These are phyloP conservation scores for Papilio dardanus DNA, from an alignment of 1,140 invertebrate genomes.

Conservation along the genomic window DNA sequence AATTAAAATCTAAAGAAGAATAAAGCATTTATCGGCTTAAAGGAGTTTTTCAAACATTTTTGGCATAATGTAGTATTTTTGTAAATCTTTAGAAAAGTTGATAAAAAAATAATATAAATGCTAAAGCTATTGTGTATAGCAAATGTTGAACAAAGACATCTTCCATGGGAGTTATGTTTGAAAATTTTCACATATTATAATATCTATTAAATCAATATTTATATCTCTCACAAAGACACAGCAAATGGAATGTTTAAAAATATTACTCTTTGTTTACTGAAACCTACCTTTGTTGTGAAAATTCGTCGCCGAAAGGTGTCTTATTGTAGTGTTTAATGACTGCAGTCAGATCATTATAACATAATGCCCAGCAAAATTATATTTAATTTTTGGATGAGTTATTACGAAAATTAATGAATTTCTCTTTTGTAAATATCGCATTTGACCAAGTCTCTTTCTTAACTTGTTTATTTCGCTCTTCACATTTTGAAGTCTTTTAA, in stretches of 20 bases:
- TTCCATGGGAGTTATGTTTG: neutral
- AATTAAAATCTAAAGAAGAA: too few relatives aligned
- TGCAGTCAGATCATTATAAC: neutral
- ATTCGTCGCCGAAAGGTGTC: conserved; percentile 11
- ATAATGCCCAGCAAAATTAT: neutral
- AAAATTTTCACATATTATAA: neutral
- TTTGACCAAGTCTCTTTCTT: neutral
- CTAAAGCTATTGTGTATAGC: neutral
- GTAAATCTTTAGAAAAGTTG: too few relatives aligned
- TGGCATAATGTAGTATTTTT: too few relatives aligned
- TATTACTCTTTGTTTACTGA: conserved; percentile 12
- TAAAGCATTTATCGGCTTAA: too few relatives aligned
- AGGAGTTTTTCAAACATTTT: too few relatives aligned
- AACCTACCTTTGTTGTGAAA: conserved; percentile 24
- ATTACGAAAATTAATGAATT: neutral
- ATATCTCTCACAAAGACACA: conserved; percentile 6
- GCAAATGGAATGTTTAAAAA: conserved; percentile 17
- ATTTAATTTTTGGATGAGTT: neutral
- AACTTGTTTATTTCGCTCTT: neutral
- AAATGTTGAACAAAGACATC: neutral
- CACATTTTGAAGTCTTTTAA: too few relatives aligned
- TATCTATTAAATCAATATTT: conserved; percentile 5
- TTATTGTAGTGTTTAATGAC: neutral
- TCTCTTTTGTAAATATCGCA: neutral
- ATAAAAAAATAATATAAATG: neutral